Evolutionary conservation across 2,797 vertebrate genomes (phyloP).

Genomic region (Diglossa cyanea): DNA sequence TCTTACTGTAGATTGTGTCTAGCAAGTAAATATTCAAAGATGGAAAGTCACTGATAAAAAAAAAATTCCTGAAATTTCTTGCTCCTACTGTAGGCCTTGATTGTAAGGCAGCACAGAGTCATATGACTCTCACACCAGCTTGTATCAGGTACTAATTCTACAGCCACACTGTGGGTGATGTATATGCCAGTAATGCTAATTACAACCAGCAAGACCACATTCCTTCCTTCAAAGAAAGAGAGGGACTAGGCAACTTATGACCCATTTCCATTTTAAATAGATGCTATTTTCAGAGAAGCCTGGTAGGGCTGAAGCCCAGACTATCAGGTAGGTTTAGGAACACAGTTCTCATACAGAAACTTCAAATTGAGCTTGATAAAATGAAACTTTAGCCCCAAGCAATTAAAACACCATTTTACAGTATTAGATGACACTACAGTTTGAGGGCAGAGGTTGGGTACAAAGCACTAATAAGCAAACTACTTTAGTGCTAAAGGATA

Average conservation of each 20-base stretch:
- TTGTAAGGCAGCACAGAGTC: neutral
- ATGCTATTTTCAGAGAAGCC: neutral
- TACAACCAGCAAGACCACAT: conserved; percentile 17
- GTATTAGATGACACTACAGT: neutral
- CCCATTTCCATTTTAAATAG: conserved; percentile 58
- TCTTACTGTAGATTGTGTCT: neutral
- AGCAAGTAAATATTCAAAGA: neutral
- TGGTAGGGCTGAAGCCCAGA: neutral
- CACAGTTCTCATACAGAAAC: neutral
- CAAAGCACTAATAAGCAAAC: neutral
- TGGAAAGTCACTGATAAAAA: neutral
- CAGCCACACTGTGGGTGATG: neutral
- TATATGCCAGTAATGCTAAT: conserved; percentile 39
- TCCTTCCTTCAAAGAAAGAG: conserved; percentile 33
- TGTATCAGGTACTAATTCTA: conserved; percentile 42
- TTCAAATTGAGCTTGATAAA: neutral
- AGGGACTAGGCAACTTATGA: neutral
- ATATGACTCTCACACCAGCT: conserved; percentile 15
- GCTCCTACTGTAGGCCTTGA: neutral
- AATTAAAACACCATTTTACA: neutral
- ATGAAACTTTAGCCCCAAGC: neutral
- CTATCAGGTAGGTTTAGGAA: neutral
- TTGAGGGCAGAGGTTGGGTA: neutral
- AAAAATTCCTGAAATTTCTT: neutral
- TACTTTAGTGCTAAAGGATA: neutral